Base-by-base conservation (phyloP, 1,140 invertebrate genomes). In the Hyles vespertilio region DNA sequence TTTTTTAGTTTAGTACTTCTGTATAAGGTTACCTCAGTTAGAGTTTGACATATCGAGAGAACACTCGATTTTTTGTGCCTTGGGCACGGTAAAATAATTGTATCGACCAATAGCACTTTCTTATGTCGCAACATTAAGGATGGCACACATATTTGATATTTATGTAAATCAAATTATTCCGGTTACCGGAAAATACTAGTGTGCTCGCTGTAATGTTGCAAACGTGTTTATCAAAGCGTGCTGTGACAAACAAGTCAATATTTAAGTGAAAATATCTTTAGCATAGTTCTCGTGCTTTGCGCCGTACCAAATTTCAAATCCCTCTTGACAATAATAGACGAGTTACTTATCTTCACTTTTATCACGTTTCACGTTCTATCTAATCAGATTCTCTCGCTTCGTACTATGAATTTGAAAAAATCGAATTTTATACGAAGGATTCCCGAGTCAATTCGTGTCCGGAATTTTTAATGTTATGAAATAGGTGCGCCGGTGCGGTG, bases 221-320 rank as follows among this genome's bases (percentile, higher is more conserved):
- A 48, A 22, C n/a, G 47, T 48, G 22, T 54, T 43, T 43, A 77
- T 79, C 70, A 79, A 86, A 72, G 69, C 67, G 84, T 81, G 81
- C 81, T 87, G 81, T 84, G 81, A 84, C 80, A 78, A 73, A 66
- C 63, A 77, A 87, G 82, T 85, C 82, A 85, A 73, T 85, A 85
- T 81, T 61, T 85, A 77, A 77, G 72, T 82, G 65, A 69, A 72
- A 61, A 61, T 61, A 46, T 55, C 11, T 60, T 67, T 77, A 84
- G 70, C 63, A 70, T 84, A 82, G 61, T 72, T 66, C 55, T 70
- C 73, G 74, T 73, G 73, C 75, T 83, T 84, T 72, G 66, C 71
- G 63, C 70, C 63, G 67, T 74, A 81, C 70, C 79, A 81, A 83
- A 72, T 67, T 74, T 67, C 48, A 2, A 66, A 70, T 63, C 64